phyloP scores from a whole-genome alignment of 2,888 invertebrate species.

The Dichetophora obliterata region DNA sequence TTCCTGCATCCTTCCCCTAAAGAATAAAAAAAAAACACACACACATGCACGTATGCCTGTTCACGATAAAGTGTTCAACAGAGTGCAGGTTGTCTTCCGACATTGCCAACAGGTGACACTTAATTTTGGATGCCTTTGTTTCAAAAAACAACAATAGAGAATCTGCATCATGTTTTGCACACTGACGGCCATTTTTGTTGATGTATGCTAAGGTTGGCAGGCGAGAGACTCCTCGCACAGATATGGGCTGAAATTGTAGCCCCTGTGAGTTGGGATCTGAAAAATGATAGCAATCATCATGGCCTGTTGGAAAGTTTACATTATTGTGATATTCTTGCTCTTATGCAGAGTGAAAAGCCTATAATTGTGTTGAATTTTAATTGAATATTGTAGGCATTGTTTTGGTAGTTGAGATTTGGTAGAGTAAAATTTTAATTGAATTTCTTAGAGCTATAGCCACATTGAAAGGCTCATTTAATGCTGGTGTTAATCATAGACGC shows the following conservation, averaged over 20 bases:
- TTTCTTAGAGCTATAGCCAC: background rate
- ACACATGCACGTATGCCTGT: background rate
- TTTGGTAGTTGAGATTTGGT: background rate
- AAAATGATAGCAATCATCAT: too few relatives aligned
- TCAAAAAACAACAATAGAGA: background rate
- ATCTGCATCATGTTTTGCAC: background rate
- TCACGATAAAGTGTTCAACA: background rate
- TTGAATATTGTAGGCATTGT: slow-evolving; percentile 1
- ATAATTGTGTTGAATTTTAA: background rate
- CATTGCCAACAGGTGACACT: slow-evolving; percentile 3
- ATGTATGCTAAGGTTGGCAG: too few relatives aligned
- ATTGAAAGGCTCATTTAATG: too few relatives aligned
- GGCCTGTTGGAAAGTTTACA: background rate
- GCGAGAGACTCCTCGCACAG: too few relatives aligned
- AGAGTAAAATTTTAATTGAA: slow-evolving; percentile 8
- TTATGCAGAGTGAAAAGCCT: background rate
- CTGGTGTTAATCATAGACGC: too few relatives aligned
- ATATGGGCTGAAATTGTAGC: too few relatives aligned
- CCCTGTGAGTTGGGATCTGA: too few relatives aligned
- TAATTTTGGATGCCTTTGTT: slow-evolving; percentile 17
- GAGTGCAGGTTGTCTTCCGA: background rate
- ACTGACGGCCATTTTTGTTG: background rate
- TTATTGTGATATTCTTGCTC: background rate
- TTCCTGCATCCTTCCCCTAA: too few relatives aligned
- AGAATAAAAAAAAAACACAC: too few relatives aligned